A percentile compares a stretch with the other conserved stretches of the same genome.
phyloP scores from a whole-genome alignment of 2,888 invertebrate genomes.

The Hypomecis punctinalis region DNA sequence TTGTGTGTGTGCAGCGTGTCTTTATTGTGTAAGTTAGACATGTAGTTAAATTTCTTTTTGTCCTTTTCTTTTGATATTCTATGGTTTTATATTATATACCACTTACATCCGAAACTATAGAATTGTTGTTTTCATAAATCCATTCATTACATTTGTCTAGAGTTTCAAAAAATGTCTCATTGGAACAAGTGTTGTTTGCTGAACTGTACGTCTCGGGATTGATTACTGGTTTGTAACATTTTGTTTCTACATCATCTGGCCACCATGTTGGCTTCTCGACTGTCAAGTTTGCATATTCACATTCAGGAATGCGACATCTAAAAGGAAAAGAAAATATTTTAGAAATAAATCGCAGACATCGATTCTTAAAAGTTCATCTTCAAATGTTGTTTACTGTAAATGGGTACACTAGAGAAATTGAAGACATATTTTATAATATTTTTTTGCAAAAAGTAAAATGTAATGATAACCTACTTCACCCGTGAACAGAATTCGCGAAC shows the following conservation, averaged over 20 bases:
- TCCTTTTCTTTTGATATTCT: too few species aligned
- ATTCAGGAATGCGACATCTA: conserved; percentile 70
- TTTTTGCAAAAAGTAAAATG: too few species aligned
- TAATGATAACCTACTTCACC: too few species aligned
- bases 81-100: too few species aligned
- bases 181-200: conserved; percentile 59
- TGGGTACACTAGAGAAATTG: too few species aligned
- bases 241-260: conserved; percentile 61
- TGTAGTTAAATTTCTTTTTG: too few species aligned
- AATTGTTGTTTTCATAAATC: conserved; percentile 69
- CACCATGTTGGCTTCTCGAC: conserved; percentile 64
- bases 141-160: conserved; percentile 67
- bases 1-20: too few species aligned
- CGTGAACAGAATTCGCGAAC: too few species aligned
- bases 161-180: conserved; percentile 55
- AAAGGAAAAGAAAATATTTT: conserved; percentile 25
- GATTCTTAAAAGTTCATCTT: too few species aligned
- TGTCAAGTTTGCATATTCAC: conserved; percentile 54
- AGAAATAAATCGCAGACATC: neutral
- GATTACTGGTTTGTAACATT: conserved; percentile 62
- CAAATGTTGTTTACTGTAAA: too few species aligned
- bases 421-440: too few species aligned
- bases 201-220: conserved; percentile 46
- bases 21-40: too few species aligned
- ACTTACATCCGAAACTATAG: conserved; percentile 67